Conservation (phyloP, 1,140 invertebrate species). For the Sarcophaga bullata region DNA sequence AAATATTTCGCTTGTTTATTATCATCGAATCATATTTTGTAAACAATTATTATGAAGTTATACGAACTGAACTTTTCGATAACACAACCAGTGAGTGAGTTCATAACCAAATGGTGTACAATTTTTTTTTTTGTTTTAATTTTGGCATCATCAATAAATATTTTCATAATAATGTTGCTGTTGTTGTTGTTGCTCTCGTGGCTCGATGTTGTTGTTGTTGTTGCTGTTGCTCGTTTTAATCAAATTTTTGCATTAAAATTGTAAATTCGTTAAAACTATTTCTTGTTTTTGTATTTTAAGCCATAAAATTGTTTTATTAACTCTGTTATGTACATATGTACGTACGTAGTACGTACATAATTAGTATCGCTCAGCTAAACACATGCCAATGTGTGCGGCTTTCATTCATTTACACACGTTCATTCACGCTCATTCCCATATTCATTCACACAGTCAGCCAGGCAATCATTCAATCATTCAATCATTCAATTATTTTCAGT, state of each 20-base stretch:
- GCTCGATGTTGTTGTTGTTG: not conserved
- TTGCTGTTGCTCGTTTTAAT: too few species aligned
- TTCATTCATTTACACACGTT: too few species aligned
- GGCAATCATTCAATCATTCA: too few species aligned
- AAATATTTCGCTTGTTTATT: not conserved
- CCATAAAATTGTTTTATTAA: slow-evolving; percentile 17
- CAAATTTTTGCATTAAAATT: too few species aligned
- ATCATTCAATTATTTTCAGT: too few species aligned
- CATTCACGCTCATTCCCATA: too few species aligned
- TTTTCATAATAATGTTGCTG: not conserved
- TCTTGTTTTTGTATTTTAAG: slow-evolving; percentile 2
- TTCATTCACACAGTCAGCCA: too few species aligned
- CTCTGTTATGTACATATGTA: not conserved
- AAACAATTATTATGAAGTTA: not conserved
- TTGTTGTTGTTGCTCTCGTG: not conserved
- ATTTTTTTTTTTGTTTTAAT: not conserved
- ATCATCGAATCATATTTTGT: not conserved
- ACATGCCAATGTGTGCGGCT: too few species aligned
- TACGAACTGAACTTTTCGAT: not conserved
- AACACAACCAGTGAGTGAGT: not conserved
- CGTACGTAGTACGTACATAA: too few species aligned
- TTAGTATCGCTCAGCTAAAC: too few species aligned
- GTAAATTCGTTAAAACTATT: not conserved
- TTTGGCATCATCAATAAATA: slow-evolving; percentile 16
- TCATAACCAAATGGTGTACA: not conserved